Percentiles rank a stretch among this genome's conserved stretches.
Evolutionary conservation across 2,797 vertebrate species (phyloP).

Genomic region (Pygocentrus nattereri): DNA sequence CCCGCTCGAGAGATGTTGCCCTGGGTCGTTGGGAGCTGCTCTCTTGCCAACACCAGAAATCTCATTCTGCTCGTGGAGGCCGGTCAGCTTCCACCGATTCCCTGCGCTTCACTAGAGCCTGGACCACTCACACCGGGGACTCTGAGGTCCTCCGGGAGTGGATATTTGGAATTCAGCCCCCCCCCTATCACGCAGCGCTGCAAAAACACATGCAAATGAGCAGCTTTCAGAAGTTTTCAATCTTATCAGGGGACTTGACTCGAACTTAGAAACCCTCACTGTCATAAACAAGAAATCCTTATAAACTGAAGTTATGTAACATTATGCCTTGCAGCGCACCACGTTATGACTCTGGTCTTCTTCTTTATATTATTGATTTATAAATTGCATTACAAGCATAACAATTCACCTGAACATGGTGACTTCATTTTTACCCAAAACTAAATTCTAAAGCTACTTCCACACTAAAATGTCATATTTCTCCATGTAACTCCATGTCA

Average conservation of each 20-base stretch:
- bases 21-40: conserved; percentile 74
- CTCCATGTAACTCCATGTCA: no score
- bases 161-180: conserved; percentile 61
- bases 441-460: neutral
- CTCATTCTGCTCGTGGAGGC: conserved; percentile 68
- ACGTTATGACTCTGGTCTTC: neutral
- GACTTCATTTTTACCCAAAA: neutral
- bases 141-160: conserved; percentile 36
- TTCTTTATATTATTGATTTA: neutral
- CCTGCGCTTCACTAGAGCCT: conserved; percentile 61
- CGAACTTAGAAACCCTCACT: neutral
- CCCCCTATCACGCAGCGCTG: conserved; percentile 66
- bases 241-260: conserved; percentile 53
- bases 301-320: conserved; percentile 1
- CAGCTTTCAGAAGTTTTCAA: conserved; percentile 52
- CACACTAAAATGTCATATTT: neutral
- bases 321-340: neutral
- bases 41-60: conserved; percentile 75
- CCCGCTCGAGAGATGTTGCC: conserved; percentile 72
- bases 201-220: conserved; percentile 67
- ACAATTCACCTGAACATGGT: no score
- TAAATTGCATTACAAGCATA: neutral
- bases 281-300: neutral
- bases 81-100: conserved; percentile 71
- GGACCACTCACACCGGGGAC: conserved; percentile 38